phyloP scores from a whole-genome alignment of 2,113 vertebrate genomes.

The Trichomycterus rosablanca region DNA sequence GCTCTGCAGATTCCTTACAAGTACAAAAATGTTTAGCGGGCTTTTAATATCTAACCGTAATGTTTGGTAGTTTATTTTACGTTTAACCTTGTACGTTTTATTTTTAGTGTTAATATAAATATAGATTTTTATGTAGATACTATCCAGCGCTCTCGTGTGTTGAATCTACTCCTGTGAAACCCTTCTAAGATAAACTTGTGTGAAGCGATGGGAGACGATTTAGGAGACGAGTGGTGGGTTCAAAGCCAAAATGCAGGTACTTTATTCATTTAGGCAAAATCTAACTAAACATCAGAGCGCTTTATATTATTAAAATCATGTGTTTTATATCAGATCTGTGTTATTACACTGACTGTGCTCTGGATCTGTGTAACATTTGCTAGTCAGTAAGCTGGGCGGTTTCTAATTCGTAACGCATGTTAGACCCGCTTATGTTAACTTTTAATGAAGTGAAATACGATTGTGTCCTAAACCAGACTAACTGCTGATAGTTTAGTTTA shows the following conservation, averaged over 20 bases:
- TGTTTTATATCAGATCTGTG: too few relatives aligned
- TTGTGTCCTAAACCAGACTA: too few relatives aligned
- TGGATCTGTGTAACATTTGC: too few relatives aligned
- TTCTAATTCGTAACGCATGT: too few relatives aligned
- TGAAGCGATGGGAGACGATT: background rate
- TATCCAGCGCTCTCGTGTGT: background rate
- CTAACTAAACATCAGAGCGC: too few relatives aligned
- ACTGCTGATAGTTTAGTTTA: too few relatives aligned
- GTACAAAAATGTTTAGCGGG: background rate
- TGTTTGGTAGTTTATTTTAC: background rate
- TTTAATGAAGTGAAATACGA: too few relatives aligned
- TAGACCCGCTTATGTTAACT: too few relatives aligned
- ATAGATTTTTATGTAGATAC: background rate
- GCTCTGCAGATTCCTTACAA: slow-evolving; percentile 7
- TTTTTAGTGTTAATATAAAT: background rate
- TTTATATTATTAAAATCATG: too few relatives aligned
- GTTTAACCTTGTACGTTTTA: background rate
- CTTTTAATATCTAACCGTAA: background rate
- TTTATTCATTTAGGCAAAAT: background rate
- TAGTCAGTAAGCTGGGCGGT: too few relatives aligned
- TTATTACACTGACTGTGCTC: too few relatives aligned
- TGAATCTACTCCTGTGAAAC: slow-evolving; percentile 2
- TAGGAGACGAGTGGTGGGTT: slow-evolving; percentile 1
- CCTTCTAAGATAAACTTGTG: too few relatives aligned
- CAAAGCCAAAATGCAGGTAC: background rate